Conservation (phyloP, 2,797 vertebrate species). For the Micrastur ruficollis region DNA sequence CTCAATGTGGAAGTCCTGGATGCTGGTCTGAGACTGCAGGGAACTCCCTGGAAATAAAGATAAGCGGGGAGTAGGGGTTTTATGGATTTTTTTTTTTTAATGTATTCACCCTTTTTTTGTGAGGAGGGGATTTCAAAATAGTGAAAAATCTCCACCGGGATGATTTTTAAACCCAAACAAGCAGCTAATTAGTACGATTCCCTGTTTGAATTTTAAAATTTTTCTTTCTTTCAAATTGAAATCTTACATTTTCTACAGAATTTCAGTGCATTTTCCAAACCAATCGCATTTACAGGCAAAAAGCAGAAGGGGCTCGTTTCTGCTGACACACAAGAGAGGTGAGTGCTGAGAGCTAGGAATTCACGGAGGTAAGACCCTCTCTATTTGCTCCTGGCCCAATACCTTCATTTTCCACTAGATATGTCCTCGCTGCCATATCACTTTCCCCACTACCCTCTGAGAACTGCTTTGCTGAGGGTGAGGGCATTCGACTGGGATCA, state of each 20-base stretch:
- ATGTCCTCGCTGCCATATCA: neutral
- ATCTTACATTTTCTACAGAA: neutral
- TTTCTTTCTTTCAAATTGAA: neutral
- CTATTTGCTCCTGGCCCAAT: neutral
- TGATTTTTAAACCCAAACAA: neutral
- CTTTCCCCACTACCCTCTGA: neutral
- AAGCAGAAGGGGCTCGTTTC: neutral
- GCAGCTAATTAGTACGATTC: neutral
- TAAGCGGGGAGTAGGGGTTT: neutral
- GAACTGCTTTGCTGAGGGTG: neutral
- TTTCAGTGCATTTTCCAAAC: neutral
- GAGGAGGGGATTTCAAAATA: neutral
- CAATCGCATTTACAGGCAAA: neutral
- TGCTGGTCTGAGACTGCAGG: neutral
- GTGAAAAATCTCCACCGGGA: neutral
- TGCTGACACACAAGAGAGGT: neutral
- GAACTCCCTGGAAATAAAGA: neutral
- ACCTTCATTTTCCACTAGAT: neutral
- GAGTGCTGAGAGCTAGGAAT: neutral
- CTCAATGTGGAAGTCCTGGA: neutral
- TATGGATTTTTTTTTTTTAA: neutral
- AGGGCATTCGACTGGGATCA: neutral
- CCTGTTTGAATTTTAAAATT: neutral
- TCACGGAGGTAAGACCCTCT: neutral
- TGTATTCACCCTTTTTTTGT: fast-evolving